A percentile compares a stretch with the other conserved stretches of the same genome.
phyloP scores from a whole-genome alignment of 2,888 invertebrate genomes.

The Tetragnatha montana region DNA sequence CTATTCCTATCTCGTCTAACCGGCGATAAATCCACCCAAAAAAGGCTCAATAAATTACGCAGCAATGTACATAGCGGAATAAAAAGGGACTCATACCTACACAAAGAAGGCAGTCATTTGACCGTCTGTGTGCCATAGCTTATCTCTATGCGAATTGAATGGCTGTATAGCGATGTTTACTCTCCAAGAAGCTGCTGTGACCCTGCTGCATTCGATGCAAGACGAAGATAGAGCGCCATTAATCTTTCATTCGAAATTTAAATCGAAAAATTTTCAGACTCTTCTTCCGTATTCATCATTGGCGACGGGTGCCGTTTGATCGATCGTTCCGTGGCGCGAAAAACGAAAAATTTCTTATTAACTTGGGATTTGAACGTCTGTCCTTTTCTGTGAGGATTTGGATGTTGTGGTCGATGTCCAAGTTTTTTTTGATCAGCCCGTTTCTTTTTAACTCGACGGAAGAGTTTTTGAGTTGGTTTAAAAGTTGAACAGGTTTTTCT shows the following conservation, averaged over 20 bases:
- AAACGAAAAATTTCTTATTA: not conserved
- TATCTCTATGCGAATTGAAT: not conserved
- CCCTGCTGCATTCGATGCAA: slow-evolving; percentile 5
- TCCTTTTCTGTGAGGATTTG: not conserved
- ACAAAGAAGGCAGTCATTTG: not conserved
- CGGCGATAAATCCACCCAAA: not conserved
- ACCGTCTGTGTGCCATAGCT: not conserved
- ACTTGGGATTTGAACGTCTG: not conserved
- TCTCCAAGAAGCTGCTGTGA: slow-evolving; percentile 27
- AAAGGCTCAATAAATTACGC: not conserved
- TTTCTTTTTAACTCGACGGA: too few relatives aligned
- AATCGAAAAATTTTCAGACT: slow-evolving; percentile 43
- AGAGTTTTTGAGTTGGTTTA: too few relatives aligned
- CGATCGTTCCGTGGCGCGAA: slow-evolving; percentile 11
- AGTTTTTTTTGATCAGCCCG: not conserved
- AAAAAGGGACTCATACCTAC: not conserved
- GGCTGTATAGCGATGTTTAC: not conserved
- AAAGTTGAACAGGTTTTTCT: too few relatives aligned
- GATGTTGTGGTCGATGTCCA: not conserved
- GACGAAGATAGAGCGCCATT: slow-evolving; percentile 26
- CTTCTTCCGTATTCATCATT: slow-evolving; percentile 54
- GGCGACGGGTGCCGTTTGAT: slow-evolving; percentile 29
- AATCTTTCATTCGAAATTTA: slow-evolving; percentile 28
- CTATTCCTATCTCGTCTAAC: not conserved
- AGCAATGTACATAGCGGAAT: not conserved